Percentiles rank a stretch among this genome's conserved stretches.
Evolutionary conservation across 2,888 invertebrate genomes (phyloP).

Genomic region (Hyalella azteca): DNA sequence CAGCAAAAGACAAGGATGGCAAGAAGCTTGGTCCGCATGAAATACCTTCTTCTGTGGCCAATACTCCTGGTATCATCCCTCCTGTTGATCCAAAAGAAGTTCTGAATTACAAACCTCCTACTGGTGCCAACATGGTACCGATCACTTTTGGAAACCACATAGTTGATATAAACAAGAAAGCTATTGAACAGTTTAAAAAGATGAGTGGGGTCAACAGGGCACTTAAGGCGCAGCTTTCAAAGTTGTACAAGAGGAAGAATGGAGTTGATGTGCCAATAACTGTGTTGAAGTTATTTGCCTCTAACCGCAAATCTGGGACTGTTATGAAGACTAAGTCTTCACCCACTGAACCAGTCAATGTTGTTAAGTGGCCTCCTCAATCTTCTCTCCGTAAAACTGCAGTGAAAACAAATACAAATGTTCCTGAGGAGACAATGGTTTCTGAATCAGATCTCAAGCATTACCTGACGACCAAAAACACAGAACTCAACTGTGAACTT

Average conservation of each 20-base stretch:
- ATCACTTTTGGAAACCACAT: slow-evolving; percentile 40
- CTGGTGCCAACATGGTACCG: slow-evolving; percentile 10
- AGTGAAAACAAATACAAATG: background rate
- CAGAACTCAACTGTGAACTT: background rate
- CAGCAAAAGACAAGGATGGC: slow-evolving; percentile 44
- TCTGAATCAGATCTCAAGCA: slow-evolving; percentile 39
- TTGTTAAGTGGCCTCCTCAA: slow-evolving; percentile 37
- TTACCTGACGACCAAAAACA: slow-evolving; percentile 17
- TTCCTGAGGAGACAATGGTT: background rate
- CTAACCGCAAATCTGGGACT: slow-evolving; percentile 4
- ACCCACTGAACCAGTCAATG: slow-evolving; percentile 10
- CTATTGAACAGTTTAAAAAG: slow-evolving; percentile 47
- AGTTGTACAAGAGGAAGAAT: slow-evolving; percentile 36
- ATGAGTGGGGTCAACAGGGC: slow-evolving; percentile 44
- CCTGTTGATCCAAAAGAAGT: slow-evolving; percentile 41
- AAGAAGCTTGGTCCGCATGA: slow-evolving; percentile 42
- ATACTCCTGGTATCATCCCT: slow-evolving; percentile 46
- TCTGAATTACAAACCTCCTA: background rate
- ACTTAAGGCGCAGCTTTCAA: slow-evolving; percentile 44
- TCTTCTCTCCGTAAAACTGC: background rate
- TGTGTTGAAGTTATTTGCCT: slow-evolving; percentile 41
- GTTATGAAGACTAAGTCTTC: background rate
- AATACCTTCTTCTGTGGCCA: slow-evolving; percentile 35
- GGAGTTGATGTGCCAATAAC: slow-evolving; percentile 42
- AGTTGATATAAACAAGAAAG: slow-evolving; percentile 43